Evolutionary conservation across 2,888 invertebrate species (phyloP), one percentile per base, ranked within the genome.

Genomic region (Trilocha varians): DNA sequence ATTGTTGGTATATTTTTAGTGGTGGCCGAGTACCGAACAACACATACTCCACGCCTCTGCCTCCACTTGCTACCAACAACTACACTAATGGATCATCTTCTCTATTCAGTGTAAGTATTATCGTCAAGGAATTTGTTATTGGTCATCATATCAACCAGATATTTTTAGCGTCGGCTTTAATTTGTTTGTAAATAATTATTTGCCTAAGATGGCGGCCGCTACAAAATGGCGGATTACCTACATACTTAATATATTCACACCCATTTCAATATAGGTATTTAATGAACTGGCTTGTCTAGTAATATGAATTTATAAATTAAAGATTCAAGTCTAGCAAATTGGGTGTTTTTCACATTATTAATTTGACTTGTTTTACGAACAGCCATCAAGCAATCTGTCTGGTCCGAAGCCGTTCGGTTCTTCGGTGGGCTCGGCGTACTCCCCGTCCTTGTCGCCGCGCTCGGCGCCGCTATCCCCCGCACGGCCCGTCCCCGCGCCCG

Each of bases 11-110:
- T n/a, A n/a, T 25, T 35, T 36, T 13, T 55, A 85, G 93, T 47
- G 90, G 91, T 63, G 87, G 89, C 53, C 91, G 90, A 68, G 82
- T 91, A 59, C 93, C 93, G 49, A 90, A 89, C 49, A 90, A 88
- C 64, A 88, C 92, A 39, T 93, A 94, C 62, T 91, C 93, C 44
- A 90, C 93, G 44, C 93, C 93, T 43, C 82, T 94, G 53, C 87
- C 89, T 36, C 89, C 91, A 44, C 69, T 90, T 34, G 87, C 91
- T 16, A 90, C 91, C 47, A 87, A 87, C 62, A 85, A 88, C 58
- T 89, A 88, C 65, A 85, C 86, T 48, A 88, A 87, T 56, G 89
- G 88, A 52, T 88, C 88, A 9, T 87, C 90, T 16, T 87, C 90
- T 38, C 88, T 91, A 47, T 93, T 90, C 77, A 91, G 91, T 77